phyloP scores from a whole-genome alignment of 2,797 vertebrate species.

The Gymnodraco acuticeps region DNA sequence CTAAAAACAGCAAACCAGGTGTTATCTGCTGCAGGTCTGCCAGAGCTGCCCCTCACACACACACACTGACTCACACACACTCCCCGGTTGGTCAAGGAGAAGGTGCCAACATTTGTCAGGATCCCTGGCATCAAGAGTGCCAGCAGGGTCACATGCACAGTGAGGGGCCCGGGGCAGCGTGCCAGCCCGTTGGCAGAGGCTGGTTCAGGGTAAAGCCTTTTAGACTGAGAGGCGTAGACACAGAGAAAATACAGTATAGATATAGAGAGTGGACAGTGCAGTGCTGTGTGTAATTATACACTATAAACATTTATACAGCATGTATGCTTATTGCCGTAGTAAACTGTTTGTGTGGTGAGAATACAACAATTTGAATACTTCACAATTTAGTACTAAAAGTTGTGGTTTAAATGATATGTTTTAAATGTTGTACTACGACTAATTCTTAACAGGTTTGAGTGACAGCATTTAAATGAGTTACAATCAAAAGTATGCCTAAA shows the following conservation, averaged over 20 bases:
- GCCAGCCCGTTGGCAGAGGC: conserved; percentile 76
- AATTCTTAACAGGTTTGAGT: neutral
- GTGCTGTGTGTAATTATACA: neutral
- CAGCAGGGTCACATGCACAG: conserved; percentile 81
- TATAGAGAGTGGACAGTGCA: neutral
- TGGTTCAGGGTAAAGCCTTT: conserved; percentile 68
- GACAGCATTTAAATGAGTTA: too few species aligned
- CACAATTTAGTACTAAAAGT: neutral
- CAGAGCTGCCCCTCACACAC: conserved; percentile 36
- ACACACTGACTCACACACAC: conserved; percentile 40
- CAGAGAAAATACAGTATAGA: conserved; percentile 35
- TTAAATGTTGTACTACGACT: too few species aligned
- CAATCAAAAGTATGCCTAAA: too few species aligned
- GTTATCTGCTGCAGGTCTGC: conserved; percentile 66
- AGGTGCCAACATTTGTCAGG: conserved; percentile 85
- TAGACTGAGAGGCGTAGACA: conserved; percentile 54
- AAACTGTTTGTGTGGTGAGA: neutral
- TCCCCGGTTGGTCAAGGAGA: conserved; percentile 78
- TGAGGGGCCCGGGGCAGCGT: conserved; percentile 70
- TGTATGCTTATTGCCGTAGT: neutral
- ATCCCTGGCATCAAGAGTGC: conserved; percentile 79
- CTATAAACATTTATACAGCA: neutral
- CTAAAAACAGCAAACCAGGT: conserved; percentile 82
- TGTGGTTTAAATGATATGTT: too few species aligned
- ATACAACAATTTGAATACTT: neutral